These are phyloP conservation scores for Sebastes variabilis DNA, from an alignment of 2,797 vertebrate species.

Conservation along the genomic window DNA sequence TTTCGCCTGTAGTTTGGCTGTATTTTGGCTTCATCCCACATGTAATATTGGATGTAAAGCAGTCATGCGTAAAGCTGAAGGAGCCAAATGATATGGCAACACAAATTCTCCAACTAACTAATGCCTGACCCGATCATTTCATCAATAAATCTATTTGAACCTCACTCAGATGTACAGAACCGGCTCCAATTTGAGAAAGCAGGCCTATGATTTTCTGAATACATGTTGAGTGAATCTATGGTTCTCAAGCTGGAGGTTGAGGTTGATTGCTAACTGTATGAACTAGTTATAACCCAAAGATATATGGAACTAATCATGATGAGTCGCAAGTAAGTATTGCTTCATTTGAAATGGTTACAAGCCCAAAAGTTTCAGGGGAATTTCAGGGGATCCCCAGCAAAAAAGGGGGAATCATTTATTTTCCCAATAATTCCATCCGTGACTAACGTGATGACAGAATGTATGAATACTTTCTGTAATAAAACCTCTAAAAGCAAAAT, in stretches of 20 bases:
- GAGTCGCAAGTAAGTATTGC: not conserved
- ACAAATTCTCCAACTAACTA: not conserved
- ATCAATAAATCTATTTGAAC: not conserved
- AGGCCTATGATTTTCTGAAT: not conserved
- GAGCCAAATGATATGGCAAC: not conserved
- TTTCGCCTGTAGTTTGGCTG: not conserved
- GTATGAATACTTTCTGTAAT: too few species aligned
- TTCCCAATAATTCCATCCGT: fast-evolving
- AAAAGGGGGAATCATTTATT: too few species aligned
- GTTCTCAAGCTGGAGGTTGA: not conserved
- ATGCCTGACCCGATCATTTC: not conserved
- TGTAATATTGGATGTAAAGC: not conserved
- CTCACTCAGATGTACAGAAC: not conserved
- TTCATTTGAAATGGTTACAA: not conserved
- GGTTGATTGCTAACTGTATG: not conserved
- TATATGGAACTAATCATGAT: not conserved
- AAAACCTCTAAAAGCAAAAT: too few species aligned
- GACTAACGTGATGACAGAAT: too few species aligned
- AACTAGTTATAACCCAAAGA: not conserved
- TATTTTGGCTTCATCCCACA: not conserved
- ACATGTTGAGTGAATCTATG: not conserved
- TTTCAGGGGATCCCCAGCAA: too few species aligned
- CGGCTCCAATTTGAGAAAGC: not conserved
- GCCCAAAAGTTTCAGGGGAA: not conserved
- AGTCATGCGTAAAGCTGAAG: not conserved